These are phyloP conservation scores for Bothrops jararaca DNA, from an alignment of 2,113 vertebrate genomes.

Conservation along the genomic window DNA sequence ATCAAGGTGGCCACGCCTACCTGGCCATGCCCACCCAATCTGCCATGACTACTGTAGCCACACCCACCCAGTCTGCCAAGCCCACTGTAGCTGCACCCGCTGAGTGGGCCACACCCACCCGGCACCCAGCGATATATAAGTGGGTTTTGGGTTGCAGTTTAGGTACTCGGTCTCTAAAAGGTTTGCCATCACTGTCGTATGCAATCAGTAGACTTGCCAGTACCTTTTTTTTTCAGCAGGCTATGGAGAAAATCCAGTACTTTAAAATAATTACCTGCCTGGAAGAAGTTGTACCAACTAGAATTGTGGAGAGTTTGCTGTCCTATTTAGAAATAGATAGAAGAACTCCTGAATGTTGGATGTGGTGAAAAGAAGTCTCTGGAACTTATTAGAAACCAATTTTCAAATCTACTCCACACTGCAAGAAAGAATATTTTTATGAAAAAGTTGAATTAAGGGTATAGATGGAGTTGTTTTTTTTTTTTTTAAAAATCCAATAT, in stretches of 20 bases:
- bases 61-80: no score
- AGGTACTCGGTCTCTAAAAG: no score
- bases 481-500: background rate
- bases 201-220: background rate
- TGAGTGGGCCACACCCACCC: no score
- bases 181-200: background rate
- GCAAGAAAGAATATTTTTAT: background rate
- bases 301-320: background rate
- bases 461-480: background rate
- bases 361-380: background rate
- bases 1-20: no score
- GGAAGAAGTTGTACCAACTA: background rate
- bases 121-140: no score
- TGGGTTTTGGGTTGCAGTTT: no score
- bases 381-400: background rate
- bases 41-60: no score
- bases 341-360: background rate
- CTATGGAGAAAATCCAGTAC: background rate
- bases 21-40: no score
- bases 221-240: background rate
- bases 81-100: no score
- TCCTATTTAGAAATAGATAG: background rate
- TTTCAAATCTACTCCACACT: background rate
- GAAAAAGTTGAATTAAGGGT: background rate
- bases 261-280: background rate